Evolutionary conservation across 2,797 vertebrate species (phyloP), one percentile per base, ranked within the genome.

Genomic region (Iguana delicatissima): DNA sequence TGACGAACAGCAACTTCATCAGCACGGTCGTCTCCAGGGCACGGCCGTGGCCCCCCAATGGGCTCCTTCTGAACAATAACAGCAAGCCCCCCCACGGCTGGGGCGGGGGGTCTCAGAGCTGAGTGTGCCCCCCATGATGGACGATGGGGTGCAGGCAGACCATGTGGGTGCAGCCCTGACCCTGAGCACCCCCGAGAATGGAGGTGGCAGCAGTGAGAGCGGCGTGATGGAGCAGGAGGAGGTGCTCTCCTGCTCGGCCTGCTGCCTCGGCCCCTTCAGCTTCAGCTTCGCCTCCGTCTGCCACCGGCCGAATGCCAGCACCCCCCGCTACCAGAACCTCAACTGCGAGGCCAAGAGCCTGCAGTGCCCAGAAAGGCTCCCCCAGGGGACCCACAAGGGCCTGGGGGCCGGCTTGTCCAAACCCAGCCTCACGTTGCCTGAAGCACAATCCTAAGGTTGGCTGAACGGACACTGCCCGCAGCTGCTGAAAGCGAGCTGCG

Each of bases 231-330:
- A 99, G 95, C 98, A 98, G 62, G 98, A 99, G 0, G 98, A 99
- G 89, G 98, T 98, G 67, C 96, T 99, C 85, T 97, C 98, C 72
- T 99, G 99, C 91, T 98, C 99, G 0, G 98, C 98, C 92, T 99
- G 99, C 97, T 99, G 99, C 95, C 97, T 99, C 2, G 96, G 97
- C 0, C 97, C 98, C 29, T 97, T 99, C 79, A 97, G 98, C 91
- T 99, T 99, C 95, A 98, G 98, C 89, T 98, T 99, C 62, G 95
- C 98, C 38, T 99, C 99, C 0, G 57, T 99, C 90, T 99, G 99
- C 94, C 96, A 98, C 90, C 98, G 97, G 73, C 97, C 98, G 0
- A 97, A 97, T 1, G 96, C 98, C 80, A 98, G 98, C 97, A 97
- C 97, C 0, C 97, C 98, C 32, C 96, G 96, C 89, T 99, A 99